A percentile compares a stretch with the other conserved stretches of the same genome.
These are phyloP conservation scores for Acanthoscelides obtectus DNA, from an alignment of 2,888 invertebrate species.

Conservation along the genomic window DNA sequence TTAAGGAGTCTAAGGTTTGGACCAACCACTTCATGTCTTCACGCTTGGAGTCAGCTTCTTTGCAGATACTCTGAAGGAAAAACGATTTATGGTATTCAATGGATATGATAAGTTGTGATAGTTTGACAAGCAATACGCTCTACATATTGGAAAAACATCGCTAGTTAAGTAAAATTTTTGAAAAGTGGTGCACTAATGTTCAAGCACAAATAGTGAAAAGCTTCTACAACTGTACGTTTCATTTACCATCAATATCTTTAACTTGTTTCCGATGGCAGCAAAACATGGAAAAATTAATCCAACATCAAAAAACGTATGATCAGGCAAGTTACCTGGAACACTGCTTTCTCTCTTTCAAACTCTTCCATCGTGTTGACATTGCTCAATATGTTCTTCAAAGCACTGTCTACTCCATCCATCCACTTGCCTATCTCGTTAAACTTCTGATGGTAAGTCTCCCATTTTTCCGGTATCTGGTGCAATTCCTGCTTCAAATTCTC, in stretches of 20 bases:
- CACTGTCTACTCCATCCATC: slow-evolving; percentile 87
- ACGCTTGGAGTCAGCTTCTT: slow-evolving; percentile 83
- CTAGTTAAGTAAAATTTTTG: too few relatives aligned
- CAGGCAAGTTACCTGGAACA: slow-evolving; percentile 71
- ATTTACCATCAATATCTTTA: slow-evolving; percentile 53
- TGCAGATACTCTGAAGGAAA: slow-evolving; percentile 69
- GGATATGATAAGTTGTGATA: too few relatives aligned
- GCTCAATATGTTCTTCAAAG: slow-evolving; percentile 76
- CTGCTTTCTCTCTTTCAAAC: slow-evolving; percentile 83
- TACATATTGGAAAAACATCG: too few relatives aligned
- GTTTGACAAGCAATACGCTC: too few relatives aligned
- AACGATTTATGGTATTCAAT: not conserved
- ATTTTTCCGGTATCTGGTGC: slow-evolving; percentile 85
- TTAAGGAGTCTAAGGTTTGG: slow-evolving; percentile 81
- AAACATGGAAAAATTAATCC: slow-evolving; percentile 4
- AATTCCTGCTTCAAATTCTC: slow-evolving; percentile 67
- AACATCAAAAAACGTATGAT: slow-evolving; percentile 2
- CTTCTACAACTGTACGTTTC: not conserved
- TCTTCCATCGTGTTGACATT: slow-evolving; percentile 84
- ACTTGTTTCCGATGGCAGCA: slow-evolving; percentile 38
- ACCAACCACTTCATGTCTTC: slow-evolving; percentile 96
- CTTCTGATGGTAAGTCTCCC: slow-evolving; percentile 80
- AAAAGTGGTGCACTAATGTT: too few relatives aligned
- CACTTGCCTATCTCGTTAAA: slow-evolving; percentile 79
- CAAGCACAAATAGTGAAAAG: not conserved